phyloP scores from a whole-genome alignment of 2,888 invertebrate species.

The Euclidia mi region DNA sequence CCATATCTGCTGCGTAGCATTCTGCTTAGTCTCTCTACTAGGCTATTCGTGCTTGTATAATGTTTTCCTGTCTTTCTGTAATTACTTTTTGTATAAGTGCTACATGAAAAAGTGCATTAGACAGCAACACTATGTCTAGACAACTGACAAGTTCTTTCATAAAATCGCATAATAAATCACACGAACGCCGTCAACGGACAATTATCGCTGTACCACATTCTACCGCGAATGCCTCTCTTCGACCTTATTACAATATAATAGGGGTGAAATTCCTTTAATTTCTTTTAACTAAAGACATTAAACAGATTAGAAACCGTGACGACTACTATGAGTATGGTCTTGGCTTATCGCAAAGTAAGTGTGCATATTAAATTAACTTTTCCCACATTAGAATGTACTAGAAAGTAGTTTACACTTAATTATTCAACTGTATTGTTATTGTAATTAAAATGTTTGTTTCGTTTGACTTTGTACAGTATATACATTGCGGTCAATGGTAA shows the following conservation, averaged over 20 bases:
- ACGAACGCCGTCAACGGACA: not conserved
- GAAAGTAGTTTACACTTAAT: slow-evolving; percentile 53
- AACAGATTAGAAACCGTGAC: slow-evolving; percentile 70
- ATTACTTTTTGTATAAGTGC: no score
- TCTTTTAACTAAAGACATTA: slow-evolving; percentile 58
- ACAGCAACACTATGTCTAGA: not conserved
- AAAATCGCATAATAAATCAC: slow-evolving; percentile 15
- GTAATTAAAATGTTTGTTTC: slow-evolving; percentile 21
- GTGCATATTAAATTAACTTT: slow-evolving; percentile 54
- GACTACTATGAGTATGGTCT: slow-evolving; percentile 39
- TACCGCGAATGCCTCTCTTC: not conserved
- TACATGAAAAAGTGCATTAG: no score
- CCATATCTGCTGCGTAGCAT: no score
- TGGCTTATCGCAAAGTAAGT: slow-evolving; percentile 45
- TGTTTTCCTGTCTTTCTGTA: no score
- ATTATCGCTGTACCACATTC: slow-evolving; percentile 3
- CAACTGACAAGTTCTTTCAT: slow-evolving; percentile 11
- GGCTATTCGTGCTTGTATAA: no score
- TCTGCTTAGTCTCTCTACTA: no score
- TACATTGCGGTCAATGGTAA: no score
- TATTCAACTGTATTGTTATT: slow-evolving; percentile 25
- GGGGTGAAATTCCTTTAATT: slow-evolving; percentile 23
- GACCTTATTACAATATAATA: not conserved
- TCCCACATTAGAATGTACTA: slow-evolving; percentile 52
- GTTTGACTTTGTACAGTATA: no score